Evolutionary conservation across 2,113 vertebrate species (phyloP), one percentile per base, ranked within the genome.

Genomic region (Synodontis membranacea): DNA sequence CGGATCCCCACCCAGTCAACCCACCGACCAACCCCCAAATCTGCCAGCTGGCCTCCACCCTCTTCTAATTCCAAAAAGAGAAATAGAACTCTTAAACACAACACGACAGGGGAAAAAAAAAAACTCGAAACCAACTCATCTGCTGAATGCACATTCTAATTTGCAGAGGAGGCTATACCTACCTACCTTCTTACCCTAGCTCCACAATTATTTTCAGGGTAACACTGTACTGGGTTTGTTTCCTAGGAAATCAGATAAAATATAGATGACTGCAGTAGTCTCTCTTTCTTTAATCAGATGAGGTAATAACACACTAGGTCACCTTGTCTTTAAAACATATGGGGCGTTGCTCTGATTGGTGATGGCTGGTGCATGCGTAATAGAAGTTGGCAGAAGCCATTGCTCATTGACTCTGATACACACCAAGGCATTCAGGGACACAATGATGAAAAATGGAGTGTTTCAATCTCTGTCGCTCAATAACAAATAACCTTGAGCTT

Each of bases 231-330:
- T 87, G 39, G 19, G 64, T 86, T 84, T 78, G 90, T 90, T 90
- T 89, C 90, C 89, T 50, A 89, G 89, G 88, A 89, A 91, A 91
- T 88, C 46, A 70, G 70, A 37, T 82, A 86, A 80, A 86, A 82
- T 84, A 78, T 74, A 85, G 87, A 85, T 88, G 72, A 74, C 76
- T 42, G n/a, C 50, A 75, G 82, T 68, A 34, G 50, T 79, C 66
- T 84, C 37, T 52, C 83, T 87, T 85, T 54, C 42, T 80, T 84
- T 60, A 64, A 83, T 56, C 72, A 84, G 76, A 90, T 87, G 82
- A 84, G 88, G 83, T 88, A 88, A 88, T 89, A 58, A 89, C 86
- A 87, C 64, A 9, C 46, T 48, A 83, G 83, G 88, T 89, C 83
- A 89, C 88, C 86, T 89, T 91, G 86, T 85, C 85, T 84, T 56